phyloP scores from a whole-genome alignment of 2,888 invertebrate species.

The Magallana nippona region DNA sequence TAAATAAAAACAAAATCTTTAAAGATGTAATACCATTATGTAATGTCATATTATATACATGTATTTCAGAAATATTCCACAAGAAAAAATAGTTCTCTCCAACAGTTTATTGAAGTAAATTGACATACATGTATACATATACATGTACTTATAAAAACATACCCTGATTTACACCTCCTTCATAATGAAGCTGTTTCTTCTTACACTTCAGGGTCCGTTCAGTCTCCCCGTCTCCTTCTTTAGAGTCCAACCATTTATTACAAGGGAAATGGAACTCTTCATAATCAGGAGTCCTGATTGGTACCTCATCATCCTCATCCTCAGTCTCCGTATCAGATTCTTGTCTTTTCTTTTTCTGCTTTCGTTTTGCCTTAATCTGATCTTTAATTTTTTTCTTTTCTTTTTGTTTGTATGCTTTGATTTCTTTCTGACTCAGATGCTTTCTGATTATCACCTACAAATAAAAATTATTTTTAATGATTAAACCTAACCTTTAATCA shows the following conservation, averaged over 20 bases:
- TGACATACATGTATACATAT: too few species aligned
- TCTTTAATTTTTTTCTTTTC: constrained; percentile 60
- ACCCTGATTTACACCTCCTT: constrained; percentile 38
- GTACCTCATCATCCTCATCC: constrained; percentile 55
- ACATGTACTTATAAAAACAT: neutral
- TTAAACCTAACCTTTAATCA: too few species aligned
- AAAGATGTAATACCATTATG: too few species aligned
- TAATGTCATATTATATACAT: too few species aligned
- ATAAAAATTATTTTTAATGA: too few species aligned
- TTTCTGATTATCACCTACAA: constrained; percentile 67
- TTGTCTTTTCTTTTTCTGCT: constrained; percentile 39
- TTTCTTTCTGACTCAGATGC: constrained; percentile 66
- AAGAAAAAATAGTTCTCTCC: too few species aligned
- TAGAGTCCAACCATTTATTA: constrained; percentile 73
- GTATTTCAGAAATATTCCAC: too few species aligned
- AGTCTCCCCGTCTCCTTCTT: constrained; percentile 74
- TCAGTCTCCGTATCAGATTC: constrained; percentile 46
- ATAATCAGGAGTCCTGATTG: constrained; percentile 63
- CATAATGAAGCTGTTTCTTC: constrained; percentile 58
- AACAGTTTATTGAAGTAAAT: too few species aligned
- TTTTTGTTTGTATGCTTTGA: constrained; percentile 59
- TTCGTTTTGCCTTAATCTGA: constrained; percentile 28
- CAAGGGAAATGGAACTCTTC: constrained; percentile 74
- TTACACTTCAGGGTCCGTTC: constrained; percentile 63
- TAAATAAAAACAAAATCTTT: too few species aligned